Percentiles rank a stretch among this genome's conserved stretches.
phyloP scores from a whole-genome alignment of 2,797 vertebrate species.

The Pseudochirops corinnae region DNA sequence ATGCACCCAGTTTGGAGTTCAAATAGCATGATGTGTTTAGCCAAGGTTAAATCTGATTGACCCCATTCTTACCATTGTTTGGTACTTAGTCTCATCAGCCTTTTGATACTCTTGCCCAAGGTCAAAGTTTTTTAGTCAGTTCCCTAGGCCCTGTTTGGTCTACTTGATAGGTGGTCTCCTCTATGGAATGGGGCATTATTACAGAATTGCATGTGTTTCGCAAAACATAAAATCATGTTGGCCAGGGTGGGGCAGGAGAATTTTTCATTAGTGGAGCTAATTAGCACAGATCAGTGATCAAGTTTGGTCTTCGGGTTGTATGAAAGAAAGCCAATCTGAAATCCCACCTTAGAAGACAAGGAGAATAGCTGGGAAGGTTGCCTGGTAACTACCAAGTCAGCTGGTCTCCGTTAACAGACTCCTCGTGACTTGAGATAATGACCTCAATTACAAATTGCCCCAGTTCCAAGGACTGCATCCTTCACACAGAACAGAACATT shows the following conservation, averaged over 20 bases:
- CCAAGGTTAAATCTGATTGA: not conserved
- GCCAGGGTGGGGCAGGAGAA: not conserved
- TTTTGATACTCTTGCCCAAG: not conserved
- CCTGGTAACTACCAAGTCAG: not conserved
- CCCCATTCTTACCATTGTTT: not conserved
- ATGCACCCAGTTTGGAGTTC: not conserved
- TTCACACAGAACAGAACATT: not conserved
- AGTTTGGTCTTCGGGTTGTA: not conserved
- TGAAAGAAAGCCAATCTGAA: not conserved
- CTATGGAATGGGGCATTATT: not conserved
- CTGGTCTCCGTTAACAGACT: not conserved
- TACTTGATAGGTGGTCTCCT: not conserved
- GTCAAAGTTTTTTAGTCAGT: not conserved
- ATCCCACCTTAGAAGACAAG: not conserved
- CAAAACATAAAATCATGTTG: not conserved
- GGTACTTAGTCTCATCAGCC: not conserved
- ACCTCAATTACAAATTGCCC: not conserved
- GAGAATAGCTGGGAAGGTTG: not conserved
- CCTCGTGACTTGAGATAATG: not conserved
- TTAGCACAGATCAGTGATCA: not conserved
- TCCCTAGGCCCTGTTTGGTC: not conserved
- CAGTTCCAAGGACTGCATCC: not conserved
- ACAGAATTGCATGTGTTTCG: not conserved
- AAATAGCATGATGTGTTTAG: not conserved
- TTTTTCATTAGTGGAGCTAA: not conserved